Evolutionary conservation across 2,113 vertebrate genomes (phyloP).

Genomic region (Otocyon megalotis): DNA sequence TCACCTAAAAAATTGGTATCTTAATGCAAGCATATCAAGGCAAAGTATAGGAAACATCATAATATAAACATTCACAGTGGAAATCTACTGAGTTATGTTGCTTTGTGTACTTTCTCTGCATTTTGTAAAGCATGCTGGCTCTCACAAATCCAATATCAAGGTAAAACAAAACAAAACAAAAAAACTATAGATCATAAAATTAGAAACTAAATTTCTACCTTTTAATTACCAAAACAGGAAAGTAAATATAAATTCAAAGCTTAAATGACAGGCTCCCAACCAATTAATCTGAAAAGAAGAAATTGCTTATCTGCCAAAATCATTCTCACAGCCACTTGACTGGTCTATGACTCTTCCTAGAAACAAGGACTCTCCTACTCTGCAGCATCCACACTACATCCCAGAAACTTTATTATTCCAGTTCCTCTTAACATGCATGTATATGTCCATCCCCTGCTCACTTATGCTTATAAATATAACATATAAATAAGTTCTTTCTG

Average conservation of each 20-base stretch:
- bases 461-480: background rate
- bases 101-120: background rate
- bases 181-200: background rate
- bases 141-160: background rate
- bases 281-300: background rate
- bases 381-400: background rate
- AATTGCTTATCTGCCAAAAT: background rate
- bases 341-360: background rate
- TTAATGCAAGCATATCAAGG: background rate
- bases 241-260: slow-evolving; percentile 1
- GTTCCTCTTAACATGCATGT: background rate
- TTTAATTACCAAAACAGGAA: background rate
- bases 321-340: background rate
- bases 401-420: background rate
- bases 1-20: background rate
- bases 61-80: background rate
- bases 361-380: background rate
- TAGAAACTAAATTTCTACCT: background rate
- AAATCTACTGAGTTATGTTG: background rate
- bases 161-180: background rate
- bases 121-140: background rate
- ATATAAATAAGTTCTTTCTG: background rate
- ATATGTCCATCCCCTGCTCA: background rate
- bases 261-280: background rate
- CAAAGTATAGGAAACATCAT: background rate